Conservation (phyloP, 2,797 vertebrate genomes). For the Todus mexicanus region DNA sequence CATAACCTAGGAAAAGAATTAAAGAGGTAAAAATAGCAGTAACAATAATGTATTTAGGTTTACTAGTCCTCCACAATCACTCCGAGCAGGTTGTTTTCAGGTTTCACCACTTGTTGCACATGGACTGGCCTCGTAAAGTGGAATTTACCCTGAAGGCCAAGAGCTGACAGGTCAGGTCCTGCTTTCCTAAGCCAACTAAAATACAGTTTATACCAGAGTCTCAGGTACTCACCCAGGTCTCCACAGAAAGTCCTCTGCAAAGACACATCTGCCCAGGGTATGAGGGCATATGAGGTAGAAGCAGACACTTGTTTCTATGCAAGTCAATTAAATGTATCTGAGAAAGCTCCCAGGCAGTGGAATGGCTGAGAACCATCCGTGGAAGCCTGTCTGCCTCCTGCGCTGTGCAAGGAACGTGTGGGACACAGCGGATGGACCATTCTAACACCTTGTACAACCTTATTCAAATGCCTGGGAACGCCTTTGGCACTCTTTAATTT, state of each 20-base stretch:
- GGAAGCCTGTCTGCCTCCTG: not conserved
- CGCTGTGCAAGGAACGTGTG: fast-evolving
- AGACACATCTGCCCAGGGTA: not conserved
- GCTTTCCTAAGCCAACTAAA: not conserved
- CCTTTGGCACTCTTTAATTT: not conserved
- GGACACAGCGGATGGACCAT: not conserved
- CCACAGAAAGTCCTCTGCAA: not conserved
- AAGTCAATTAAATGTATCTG: not conserved
- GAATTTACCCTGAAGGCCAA: not conserved
- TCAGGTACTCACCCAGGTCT: not conserved
- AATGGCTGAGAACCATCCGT: not conserved
- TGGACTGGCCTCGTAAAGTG: not conserved
- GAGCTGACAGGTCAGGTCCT: not conserved
- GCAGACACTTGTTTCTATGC: not conserved
- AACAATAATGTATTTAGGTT: not conserved
- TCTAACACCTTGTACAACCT: not conserved
- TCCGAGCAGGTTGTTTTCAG: not conserved
- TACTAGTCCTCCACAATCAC: not conserved
- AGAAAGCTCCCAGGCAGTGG: not conserved
- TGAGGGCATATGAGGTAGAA: not conserved
- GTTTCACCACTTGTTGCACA: fast-evolving
- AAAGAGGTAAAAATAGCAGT: not conserved
- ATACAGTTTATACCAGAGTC: not conserved
- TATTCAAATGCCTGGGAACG: not conserved
- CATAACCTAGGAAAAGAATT: not conserved